A percentile compares a stretch with the other conserved stretches of the same genome.
Evolutionary conservation across 2,113 vertebrate genomes (phyloP).

Genomic region (Cyrtonyx montezumae): DNA sequence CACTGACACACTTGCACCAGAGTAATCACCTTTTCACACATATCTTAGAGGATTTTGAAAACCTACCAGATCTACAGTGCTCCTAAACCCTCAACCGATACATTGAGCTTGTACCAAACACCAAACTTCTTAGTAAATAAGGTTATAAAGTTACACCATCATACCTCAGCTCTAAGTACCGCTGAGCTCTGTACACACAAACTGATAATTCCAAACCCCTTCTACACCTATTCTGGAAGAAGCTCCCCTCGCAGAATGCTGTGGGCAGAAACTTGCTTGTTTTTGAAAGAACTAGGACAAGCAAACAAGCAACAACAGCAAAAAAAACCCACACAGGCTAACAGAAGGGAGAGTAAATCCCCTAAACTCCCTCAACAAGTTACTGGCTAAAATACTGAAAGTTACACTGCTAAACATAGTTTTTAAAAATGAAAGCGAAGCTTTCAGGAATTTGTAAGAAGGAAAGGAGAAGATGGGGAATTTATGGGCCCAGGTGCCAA

Average conservation of each 20-base stretch:
- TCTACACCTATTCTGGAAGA: background rate
- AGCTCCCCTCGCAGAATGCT: background rate
- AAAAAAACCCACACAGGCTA: background rate
- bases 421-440: constrained; percentile 45
- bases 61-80: background rate
- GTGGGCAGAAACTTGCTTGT: background rate
- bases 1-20: background rate
- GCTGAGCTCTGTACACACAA: background rate
- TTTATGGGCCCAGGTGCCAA: background rate
- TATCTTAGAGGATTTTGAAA: background rate
- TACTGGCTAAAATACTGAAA: background rate
- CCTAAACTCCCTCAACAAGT: constrained; percentile 17
- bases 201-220: background rate
- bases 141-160: background rate
- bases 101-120: background rate
- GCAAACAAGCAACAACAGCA: no score
- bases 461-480: background rate
- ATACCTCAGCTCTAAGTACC: background rate
- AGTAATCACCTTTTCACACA: background rate
- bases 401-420: background rate
- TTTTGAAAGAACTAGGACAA: no score
- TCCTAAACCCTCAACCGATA: background rate
- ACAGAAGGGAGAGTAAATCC: background rate
- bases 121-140: background rate
- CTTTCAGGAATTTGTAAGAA: constrained; percentile 16